A percentile compares a stretch with the other conserved stretches of the same genome.
phyloP scores from a whole-genome alignment of 2,113 vertebrate species.

The Poecilia latipinna region DNA sequence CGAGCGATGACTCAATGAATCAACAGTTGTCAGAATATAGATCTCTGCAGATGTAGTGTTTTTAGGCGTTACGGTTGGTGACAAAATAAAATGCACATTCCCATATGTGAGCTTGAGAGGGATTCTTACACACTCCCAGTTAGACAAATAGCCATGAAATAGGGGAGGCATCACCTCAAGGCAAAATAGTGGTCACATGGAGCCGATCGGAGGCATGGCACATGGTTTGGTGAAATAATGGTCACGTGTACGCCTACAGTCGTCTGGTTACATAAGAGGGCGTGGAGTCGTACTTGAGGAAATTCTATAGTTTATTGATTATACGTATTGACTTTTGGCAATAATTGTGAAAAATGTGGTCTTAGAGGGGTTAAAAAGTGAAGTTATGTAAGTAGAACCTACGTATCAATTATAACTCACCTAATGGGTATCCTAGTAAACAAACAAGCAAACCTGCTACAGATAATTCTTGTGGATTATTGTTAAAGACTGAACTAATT shows the following conservation, averaged over 20 bases:
- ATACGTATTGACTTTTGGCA: background rate
- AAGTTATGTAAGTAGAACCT: background rate
- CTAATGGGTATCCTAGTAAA: too few relatives aligned
- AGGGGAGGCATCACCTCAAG: slow-evolving; percentile 16
- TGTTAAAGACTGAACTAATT: background rate
- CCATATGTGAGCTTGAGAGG: background rate
- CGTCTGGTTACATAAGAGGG: background rate
- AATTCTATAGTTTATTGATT: background rate
- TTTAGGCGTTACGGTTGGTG: too few relatives aligned
- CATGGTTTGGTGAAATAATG: slow-evolving; percentile 2
- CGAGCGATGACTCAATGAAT: too few relatives aligned
- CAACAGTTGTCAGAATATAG: too few relatives aligned
- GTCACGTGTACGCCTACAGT: slow-evolving; percentile 4
- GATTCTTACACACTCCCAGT: background rate
- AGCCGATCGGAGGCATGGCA: background rate
- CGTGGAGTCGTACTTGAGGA: background rate
- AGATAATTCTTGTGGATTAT: background rate
- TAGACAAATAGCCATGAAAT: slow-evolving; percentile 47
- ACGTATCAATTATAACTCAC: background rate
- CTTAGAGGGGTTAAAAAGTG: background rate
- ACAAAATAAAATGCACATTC: background rate
- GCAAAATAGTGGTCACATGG: slow-evolving; percentile 64
- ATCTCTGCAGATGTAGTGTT: too few relatives aligned
- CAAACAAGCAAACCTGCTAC: too few relatives aligned
- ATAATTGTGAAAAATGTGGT: too few relatives aligned